Percentiles rank a stretch among this genome's conserved stretches.
Conservation (phyloP, 2,113 vertebrate species). For the Emydura subglobosa region DNA sequence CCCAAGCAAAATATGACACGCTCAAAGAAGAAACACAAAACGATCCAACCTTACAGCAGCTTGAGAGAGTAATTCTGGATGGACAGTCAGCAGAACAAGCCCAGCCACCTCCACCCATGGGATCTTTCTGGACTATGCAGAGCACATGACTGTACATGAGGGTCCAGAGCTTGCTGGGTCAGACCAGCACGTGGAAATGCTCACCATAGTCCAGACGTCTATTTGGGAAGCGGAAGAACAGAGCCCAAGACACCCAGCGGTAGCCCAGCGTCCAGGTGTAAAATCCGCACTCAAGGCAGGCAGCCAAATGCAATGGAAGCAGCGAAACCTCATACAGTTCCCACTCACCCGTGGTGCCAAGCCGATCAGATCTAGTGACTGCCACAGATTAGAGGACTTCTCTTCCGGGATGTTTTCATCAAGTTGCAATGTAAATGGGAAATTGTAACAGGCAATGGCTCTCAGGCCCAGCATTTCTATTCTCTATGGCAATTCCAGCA, state of each 20-base stretch:
- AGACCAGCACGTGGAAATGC: neutral
- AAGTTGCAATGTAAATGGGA: no score
- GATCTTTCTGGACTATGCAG: neutral
- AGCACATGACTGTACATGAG: neutral
- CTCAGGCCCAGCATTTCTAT: neutral
- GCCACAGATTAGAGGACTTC: neutral
- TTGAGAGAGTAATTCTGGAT: neutral
- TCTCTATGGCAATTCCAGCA: neutral
- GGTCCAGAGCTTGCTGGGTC: neutral
- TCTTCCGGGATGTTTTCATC: no score
- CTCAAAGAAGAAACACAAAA: neutral
- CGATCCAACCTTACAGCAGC: neutral
- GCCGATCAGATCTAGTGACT: neutral
- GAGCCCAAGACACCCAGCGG: neutral
- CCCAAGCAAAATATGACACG: neutral
- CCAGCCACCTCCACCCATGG: neutral
- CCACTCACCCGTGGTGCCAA: neutral
- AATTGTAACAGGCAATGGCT: neutral
- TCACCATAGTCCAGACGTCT: neutral
- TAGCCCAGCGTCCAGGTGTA: neutral
- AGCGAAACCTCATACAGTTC: neutral
- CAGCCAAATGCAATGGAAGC: neutral
- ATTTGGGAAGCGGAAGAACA: neutral
- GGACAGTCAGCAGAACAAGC: neutral
- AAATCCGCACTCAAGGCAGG: neutral